phyloP scores from a whole-genome alignment of 92 coral and sea anemone species.

The Epizoanthus rinbou region DNA sequence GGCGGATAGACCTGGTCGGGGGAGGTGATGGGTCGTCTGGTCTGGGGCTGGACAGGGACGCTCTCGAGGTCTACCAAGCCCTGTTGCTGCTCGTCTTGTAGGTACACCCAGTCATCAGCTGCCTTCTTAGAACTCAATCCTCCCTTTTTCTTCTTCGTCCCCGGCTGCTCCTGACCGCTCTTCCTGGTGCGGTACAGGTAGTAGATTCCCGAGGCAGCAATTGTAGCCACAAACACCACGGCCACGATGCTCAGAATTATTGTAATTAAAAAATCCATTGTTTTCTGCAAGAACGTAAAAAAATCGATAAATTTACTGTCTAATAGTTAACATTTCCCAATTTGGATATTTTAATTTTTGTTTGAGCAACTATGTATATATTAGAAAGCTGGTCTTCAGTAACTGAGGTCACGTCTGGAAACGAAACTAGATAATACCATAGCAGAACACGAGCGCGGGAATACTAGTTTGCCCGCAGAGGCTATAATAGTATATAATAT shows the following conservation, averaged over 20 bases:
- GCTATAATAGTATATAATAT: too few species aligned
- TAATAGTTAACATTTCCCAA: too few species aligned
- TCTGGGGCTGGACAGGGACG: conserved; percentile 91
- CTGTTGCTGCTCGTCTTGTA: conserved; percentile 68
- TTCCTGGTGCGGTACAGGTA: conserved; percentile 71
- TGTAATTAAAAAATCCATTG: conserved; percentile 75
- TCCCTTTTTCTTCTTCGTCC: conserved; percentile 51
- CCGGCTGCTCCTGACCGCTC: conserved; percentile 39
- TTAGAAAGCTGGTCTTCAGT: too few species aligned
- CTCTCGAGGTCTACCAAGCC: conserved; percentile 68
- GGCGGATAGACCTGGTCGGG: conserved; percentile 90
- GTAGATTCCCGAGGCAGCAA: conserved; percentile 83
- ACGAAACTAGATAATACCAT: too few species aligned
- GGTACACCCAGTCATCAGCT: conserved; percentile 63
- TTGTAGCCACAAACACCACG: conserved; percentile 78
- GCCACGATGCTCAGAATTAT: conserved; percentile 72
- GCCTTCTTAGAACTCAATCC: conserved; percentile 41
- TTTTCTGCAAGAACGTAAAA: neutral
- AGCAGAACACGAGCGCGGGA: too few species aligned
- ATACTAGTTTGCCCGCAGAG: too few species aligned
- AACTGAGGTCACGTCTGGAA: too few species aligned
- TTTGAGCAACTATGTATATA: neutral
- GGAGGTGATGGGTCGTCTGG: conserved; percentile 73
- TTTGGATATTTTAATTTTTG: too few species aligned
- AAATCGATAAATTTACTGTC: neutral